Evolutionary conservation across 2,113 vertebrate species (phyloP).

Genomic region (Thomomys bottae): DNA sequence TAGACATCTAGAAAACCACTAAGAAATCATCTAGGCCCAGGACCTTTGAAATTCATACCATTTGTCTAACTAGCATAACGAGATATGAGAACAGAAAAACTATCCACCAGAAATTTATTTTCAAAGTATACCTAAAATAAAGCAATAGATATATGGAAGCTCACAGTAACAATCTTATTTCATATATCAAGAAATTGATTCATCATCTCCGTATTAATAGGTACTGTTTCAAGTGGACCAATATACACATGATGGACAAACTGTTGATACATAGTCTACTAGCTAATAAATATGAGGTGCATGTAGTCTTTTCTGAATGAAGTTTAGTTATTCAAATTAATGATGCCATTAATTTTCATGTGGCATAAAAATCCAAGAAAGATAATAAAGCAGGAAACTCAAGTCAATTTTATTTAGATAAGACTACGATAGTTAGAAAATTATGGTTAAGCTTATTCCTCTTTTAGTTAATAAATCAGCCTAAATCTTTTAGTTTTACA

Average conservation of each 20-base stretch:
- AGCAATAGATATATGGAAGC: slow-evolving; percentile 34
- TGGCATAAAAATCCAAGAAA: slow-evolving; percentile 52
- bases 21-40: not conserved
- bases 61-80: not conserved
- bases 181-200: slow-evolving; percentile 7
- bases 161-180: slow-evolving; percentile 11
- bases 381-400: slow-evolving; percentile 28
- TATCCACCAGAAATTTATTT: slow-evolving; percentile 43
- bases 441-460: not conserved
- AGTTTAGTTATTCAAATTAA: slow-evolving; percentile 48
- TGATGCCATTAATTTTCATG: slow-evolving; percentile 39
- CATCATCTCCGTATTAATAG: slow-evolving; percentile 4
- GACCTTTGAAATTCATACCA: slow-evolving; percentile 36
- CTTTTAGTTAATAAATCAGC: slow-evolving; percentile 14
- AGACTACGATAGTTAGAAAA: slow-evolving; percentile 49
- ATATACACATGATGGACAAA: not conserved
- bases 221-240: slow-evolving; percentile 5
- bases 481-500: slow-evolving; percentile 28
- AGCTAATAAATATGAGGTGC: slow-evolving; percentile 35
- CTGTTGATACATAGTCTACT: slow-evolving; percentile 15
- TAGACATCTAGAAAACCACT: not conserved
- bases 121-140: not conserved
- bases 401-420: slow-evolving; percentile 63
- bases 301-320: not conserved
- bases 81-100: not conserved